Conservation (phyloP, 2,113 vertebrate genomes). For the Tricholaema leucomelas region DNA sequence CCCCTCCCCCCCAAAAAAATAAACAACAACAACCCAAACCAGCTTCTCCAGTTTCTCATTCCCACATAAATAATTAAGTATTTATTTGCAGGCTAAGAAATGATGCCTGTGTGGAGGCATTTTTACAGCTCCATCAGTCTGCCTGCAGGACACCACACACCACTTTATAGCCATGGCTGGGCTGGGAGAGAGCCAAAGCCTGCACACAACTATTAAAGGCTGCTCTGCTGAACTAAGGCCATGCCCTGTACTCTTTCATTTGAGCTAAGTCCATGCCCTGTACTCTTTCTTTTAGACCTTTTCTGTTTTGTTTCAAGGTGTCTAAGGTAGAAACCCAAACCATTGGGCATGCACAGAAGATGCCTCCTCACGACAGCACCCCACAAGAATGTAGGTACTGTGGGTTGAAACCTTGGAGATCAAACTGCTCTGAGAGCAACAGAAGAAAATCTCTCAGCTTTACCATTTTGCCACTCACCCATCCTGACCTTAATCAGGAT, state of each 20-base stretch:
- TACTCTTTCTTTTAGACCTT: not conserved
- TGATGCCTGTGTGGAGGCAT: not conserved
- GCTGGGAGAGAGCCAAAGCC: not conserved
- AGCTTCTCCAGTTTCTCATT: not conserved
- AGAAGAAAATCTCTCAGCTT: not conserved
- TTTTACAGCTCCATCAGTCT: not conserved
- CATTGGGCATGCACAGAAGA: not conserved
- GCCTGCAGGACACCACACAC: not conserved
- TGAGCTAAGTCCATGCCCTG: not conserved
- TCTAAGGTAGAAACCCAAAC: not conserved
- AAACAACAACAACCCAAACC: too few species aligned
- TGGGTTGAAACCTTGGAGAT: not conserved
- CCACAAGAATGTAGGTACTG: not conserved
- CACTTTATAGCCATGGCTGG: not conserved
- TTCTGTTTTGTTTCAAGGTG: not conserved
- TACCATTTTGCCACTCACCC: not conserved
- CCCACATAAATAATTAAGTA: constrained; percentile 25
- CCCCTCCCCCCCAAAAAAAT: not conserved
- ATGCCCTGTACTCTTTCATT: not conserved
- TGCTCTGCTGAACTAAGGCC: not conserved
- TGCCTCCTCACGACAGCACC: accelerated
- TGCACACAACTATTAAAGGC: not conserved
- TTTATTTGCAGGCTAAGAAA: not conserved
- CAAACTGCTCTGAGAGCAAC: not conserved
- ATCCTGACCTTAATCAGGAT: not conserved